phyloP scores from a whole-genome alignment of 2,888 invertebrate genomes.

The Himalopsyche tibetana region DNA sequence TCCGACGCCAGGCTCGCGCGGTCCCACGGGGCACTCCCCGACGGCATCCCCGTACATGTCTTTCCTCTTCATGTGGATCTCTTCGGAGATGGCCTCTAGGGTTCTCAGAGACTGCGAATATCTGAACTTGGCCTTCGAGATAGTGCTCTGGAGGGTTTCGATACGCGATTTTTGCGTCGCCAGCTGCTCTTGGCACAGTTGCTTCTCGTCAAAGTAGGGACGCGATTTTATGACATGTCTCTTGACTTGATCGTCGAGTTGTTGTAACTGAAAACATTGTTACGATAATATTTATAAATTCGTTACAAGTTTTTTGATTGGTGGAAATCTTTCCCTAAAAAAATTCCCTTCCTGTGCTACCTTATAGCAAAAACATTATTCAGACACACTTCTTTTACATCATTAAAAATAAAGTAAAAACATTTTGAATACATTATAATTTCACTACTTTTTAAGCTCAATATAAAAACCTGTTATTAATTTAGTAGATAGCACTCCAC shows the following conservation, averaged over 20 bases:
- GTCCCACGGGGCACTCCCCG: conserved; percentile 71
- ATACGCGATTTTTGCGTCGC: conserved; percentile 91
- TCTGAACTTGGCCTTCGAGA: conserved; percentile 86
- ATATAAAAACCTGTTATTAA: too few species aligned
- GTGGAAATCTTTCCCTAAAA: neutral
- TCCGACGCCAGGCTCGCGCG: conserved; percentile 85
- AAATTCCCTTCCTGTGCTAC: neutral
- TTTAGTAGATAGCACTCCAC: too few species aligned
- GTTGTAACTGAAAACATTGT: conserved; percentile 78
- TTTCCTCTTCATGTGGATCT: conserved; percentile 85
- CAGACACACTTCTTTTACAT: too few species aligned
- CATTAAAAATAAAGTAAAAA: too few species aligned
- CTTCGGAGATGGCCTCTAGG: conserved; percentile 93
- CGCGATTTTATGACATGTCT: conserved; percentile 91
- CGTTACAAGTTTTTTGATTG: too few species aligned
- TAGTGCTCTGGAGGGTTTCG: conserved; percentile 86
- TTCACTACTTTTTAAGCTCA: too few species aligned
- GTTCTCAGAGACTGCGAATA: conserved; percentile 90
- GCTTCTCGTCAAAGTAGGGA: conserved; percentile 94
- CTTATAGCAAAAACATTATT: too few species aligned
- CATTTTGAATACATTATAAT: too few species aligned
- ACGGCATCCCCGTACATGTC: conserved; percentile 75
- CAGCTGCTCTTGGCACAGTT: conserved; percentile 89
- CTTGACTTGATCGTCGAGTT: conserved; percentile 88
- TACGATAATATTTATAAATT: too few species aligned